Percentiles rank a stretch among this genome's conserved stretches.
Conservation (phyloP, 64 coral and sea anemone species). For the Pocillopora verrucosa region DNA sequence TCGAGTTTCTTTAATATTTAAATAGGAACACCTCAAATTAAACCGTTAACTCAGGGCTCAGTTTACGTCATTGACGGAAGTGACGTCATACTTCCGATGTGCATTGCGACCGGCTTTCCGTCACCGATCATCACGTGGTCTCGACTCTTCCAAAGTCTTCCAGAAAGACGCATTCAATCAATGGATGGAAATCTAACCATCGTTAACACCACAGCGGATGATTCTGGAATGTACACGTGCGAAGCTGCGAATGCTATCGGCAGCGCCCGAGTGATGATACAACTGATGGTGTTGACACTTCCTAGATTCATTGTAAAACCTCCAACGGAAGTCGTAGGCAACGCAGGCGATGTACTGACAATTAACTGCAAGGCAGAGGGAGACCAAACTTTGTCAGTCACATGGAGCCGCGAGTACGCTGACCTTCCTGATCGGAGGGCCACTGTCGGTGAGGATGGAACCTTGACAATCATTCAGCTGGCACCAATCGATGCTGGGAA, state of each 20-base stretch:
- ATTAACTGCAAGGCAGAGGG: constrained; percentile 32
- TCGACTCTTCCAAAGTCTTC: constrained; percentile 36
- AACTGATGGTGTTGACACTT: constrained; percentile 42
- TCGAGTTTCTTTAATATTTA: neutral
- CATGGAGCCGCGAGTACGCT: constrained; percentile 43
- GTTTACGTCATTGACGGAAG: constrained; percentile 39
- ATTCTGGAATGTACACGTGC: constrained; percentile 60
- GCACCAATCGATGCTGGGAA: constrained; percentile 45
- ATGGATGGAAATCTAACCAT: constrained; percentile 35
- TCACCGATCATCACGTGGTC: constrained; percentile 51
- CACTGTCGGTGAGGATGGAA: constrained; percentile 24
- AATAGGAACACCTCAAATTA: constrained; percentile 39
- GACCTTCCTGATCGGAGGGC: constrained; percentile 21
- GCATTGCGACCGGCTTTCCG: constrained; percentile 49
- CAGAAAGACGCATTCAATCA: neutral
- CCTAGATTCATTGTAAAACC: constrained; percentile 40
- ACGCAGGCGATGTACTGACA: constrained; percentile 40
- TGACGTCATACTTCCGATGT: constrained; percentile 19
- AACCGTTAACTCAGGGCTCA: constrained; percentile 1
- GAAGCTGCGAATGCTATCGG: constrained; percentile 50
- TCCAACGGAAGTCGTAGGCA: neutral
- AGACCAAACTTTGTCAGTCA: constrained; percentile 35
- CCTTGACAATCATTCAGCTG: constrained; percentile 39
- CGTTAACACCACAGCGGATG: neutral
- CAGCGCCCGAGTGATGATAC: constrained; percentile 24